phyloP scores from a whole-genome alignment of 2,888 invertebrate species.

The Eremobia ochroleuca region DNA sequence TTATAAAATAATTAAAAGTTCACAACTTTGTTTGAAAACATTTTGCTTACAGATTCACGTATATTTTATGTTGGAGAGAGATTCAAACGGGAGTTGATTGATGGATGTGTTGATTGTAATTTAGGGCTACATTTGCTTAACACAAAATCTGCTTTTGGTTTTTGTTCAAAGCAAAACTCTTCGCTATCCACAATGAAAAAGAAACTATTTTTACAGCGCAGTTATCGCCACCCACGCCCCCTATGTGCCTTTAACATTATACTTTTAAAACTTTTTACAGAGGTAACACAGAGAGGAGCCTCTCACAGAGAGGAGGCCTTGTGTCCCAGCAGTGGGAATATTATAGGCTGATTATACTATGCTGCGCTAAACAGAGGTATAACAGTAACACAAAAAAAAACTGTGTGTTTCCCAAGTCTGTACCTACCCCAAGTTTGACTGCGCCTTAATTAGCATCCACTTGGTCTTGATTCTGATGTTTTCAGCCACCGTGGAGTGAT shows the following conservation, averaged over 20 bases:
- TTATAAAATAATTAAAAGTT: slow-evolving; percentile 68
- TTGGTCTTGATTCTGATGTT: too few species aligned
- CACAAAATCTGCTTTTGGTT: slow-evolving; percentile 15
- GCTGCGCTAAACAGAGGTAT: too few species aligned
- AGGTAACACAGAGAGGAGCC: too few species aligned
- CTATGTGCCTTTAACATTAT: slow-evolving; percentile 14
- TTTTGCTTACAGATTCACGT: slow-evolving; percentile 43
- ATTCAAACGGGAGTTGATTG: slow-evolving; percentile 29
- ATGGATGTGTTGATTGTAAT: slow-evolving; percentile 12
- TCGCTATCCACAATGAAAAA: slow-evolving; percentile 3
- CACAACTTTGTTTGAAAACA: slow-evolving; percentile 52
- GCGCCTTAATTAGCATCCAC: slow-evolving; percentile 30
- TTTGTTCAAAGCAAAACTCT: slow-evolving; percentile 4
- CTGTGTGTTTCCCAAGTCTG: not conserved
- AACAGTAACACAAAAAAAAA: not conserved
- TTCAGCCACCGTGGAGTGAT: too few species aligned
- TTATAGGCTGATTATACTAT: too few species aligned
- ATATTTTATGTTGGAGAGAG: slow-evolving; percentile 20
- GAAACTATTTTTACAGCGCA: not conserved
- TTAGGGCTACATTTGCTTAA: slow-evolving; percentile 21
- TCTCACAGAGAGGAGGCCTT: too few species aligned
- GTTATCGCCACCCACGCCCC: slow-evolving; percentile 7
- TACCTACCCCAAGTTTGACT: not conserved
- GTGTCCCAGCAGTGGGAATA: too few species aligned
- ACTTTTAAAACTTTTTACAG: slow-evolving; percentile 3